phyloP scores from a whole-genome alignment of 2,797 vertebrate species.

The Phataginus tricuspis region DNA sequence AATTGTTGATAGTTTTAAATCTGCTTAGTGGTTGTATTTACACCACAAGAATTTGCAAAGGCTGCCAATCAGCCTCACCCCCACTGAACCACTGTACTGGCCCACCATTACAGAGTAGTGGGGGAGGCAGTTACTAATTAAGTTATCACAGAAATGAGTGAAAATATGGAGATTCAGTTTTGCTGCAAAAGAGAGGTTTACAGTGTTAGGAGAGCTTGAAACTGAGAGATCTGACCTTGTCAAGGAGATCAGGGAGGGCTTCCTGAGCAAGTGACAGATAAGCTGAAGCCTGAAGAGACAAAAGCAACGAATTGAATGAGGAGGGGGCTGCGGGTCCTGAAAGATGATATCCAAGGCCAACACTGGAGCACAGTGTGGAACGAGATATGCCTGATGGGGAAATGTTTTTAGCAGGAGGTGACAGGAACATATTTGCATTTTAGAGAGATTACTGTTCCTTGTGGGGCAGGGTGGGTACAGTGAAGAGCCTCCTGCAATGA shows the following conservation, averaged over 20 bases:
- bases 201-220: not conserved
- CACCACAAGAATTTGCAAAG: not conserved
- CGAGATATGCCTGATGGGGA: not conserved
- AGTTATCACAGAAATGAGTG: not conserved
- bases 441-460: not conserved
- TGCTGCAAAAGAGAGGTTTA: not conserved
- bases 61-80: not conserved
- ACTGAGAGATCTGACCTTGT: not conserved
- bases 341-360: fast-evolving
- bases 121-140: not conserved
- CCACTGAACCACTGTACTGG: not conserved
- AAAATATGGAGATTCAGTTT: not conserved
- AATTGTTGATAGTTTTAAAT: not conserved
- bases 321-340: not conserved
- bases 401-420: not conserved
- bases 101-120: not conserved
- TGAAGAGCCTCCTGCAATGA: not conserved
- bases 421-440: not conserved
- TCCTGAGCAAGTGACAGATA: not conserved
- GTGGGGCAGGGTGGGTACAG: too few relatives aligned
- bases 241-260: not conserved
- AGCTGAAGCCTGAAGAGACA: not conserved
- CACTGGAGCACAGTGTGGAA: not conserved
- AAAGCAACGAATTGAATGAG: not conserved
- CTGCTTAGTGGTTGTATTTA: not conserved